Evolutionary conservation across 2,888 invertebrate species (phyloP).

Genomic region (Ormyrus pomaceus): DNA sequence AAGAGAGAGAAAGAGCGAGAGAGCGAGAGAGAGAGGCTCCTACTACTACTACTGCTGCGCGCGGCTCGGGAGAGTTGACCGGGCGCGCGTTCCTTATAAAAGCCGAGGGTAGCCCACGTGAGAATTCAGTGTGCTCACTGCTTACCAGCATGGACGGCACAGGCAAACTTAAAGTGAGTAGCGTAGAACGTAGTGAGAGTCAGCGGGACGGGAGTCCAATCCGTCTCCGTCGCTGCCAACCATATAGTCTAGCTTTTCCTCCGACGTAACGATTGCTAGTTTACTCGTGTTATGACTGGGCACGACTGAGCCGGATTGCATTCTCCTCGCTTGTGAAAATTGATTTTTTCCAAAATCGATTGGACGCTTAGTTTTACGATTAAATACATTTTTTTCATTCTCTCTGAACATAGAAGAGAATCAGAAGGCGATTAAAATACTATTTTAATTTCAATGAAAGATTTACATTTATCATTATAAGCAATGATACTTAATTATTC

Average conservation of each 20-base stretch:
- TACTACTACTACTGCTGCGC: background rate
- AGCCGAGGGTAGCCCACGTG: constrained; percentile 70
- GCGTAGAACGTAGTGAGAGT: constrained; percentile 37
- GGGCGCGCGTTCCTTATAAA: constrained; percentile 68
- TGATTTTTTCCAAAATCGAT: too few relatives aligned
- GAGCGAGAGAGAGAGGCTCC: background rate
- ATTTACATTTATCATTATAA: background rate
- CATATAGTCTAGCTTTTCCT: too few relatives aligned
- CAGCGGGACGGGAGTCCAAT: background rate
- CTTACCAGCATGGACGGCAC: constrained; percentile 72
- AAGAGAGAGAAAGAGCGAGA: constrained; percentile 18
- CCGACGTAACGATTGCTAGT: too few relatives aligned
- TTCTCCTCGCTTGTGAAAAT: too few relatives aligned
- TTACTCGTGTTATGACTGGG: too few relatives aligned
- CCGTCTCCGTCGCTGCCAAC: too few relatives aligned
- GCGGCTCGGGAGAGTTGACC: background rate
- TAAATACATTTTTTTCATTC: too few relatives aligned
- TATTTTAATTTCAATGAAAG: too few relatives aligned
- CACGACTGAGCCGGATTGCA: too few relatives aligned
- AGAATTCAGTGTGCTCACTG: constrained; percentile 72
- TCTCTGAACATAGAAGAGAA: too few relatives aligned
- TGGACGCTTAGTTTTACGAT: too few relatives aligned
- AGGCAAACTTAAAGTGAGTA: constrained; percentile 74
- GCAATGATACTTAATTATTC: background rate
- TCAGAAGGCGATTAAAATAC: too few relatives aligned